These are phyloP conservation scores for Neomonachus schauinslandi DNA, from an alignment of 2,113 vertebrate genomes.

Conservation along the genomic window DNA sequence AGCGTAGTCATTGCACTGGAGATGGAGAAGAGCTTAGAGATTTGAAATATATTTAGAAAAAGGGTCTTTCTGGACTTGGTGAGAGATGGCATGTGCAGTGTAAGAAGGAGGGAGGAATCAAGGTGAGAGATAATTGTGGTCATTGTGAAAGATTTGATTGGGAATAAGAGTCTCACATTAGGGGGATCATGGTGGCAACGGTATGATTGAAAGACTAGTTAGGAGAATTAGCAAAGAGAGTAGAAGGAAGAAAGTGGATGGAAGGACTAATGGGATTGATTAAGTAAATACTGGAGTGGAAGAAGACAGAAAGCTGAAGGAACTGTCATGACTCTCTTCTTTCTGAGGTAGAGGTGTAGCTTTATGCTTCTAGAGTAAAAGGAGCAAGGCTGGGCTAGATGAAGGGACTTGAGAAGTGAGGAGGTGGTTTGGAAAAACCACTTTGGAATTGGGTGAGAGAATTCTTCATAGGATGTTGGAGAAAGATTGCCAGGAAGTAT, in stretches of 20 bases:
- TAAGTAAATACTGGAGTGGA: background rate
- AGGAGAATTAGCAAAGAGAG: background rate
- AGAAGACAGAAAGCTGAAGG: background rate
- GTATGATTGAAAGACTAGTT: background rate
- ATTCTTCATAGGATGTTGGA: background rate
- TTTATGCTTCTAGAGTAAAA: background rate
- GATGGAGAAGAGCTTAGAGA: background rate
- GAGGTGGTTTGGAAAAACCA: constrained; percentile 10
- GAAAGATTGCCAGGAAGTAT: constrained; percentile 4
- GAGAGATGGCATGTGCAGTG: background rate
- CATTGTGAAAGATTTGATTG: background rate
- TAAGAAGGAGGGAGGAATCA: background rate
- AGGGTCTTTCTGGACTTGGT: background rate
- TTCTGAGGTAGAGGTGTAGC: background rate
- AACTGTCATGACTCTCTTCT: background rate
- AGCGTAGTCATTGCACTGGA: background rate
- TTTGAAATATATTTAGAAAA: constrained; percentile 26
- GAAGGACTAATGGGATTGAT: background rate
- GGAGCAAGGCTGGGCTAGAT: background rate
- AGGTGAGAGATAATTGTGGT: constrained; percentile 9
- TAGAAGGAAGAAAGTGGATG: background rate
- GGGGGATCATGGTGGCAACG: background rate
- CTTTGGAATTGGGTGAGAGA: constrained; percentile 29
- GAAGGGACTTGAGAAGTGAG: background rate
- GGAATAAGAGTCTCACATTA: constrained; percentile 1